These are phyloP conservation scores for Microtus agrestis DNA, from an alignment of 2,797 vertebrate genomes.

Conservation along the genomic window DNA sequence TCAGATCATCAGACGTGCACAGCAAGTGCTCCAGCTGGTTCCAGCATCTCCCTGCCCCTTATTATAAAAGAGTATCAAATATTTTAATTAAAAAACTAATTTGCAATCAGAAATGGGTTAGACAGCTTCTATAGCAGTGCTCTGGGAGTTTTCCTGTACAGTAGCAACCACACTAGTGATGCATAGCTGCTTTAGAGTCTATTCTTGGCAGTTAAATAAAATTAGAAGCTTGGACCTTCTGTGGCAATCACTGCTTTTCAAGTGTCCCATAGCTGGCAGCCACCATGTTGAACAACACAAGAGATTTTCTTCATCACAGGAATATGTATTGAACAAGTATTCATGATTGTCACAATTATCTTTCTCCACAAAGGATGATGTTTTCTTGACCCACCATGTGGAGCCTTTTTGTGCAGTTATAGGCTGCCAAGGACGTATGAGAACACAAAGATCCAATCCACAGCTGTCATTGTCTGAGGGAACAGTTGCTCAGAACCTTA, in stretches of 20 bases:
- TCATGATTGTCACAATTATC: not conserved
- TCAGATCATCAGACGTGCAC: not conserved
- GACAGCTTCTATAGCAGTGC: not conserved
- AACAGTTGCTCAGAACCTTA: not conserved
- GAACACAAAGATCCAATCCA: constrained; percentile 4
- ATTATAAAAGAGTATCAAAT: not conserved
- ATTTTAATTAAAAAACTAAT: constrained; percentile 7
- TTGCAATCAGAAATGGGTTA: not conserved
- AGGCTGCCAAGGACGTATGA: constrained; percentile 14
- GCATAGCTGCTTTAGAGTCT: not conserved
- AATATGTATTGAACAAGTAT: not conserved
- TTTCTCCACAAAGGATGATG: constrained; percentile 24
- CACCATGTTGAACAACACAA: not conserved
- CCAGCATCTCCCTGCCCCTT: not conserved
- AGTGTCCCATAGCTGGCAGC: not conserved
- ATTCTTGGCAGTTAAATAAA: constrained; percentile 12
- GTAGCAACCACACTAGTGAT: not conserved
- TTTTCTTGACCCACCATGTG: constrained; percentile 1
- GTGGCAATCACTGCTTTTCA: not conserved
- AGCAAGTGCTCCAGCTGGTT: not conserved
- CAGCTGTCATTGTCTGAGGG: not conserved
- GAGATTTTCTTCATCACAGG: constrained; percentile 1
- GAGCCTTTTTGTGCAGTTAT: constrained; percentile 7
- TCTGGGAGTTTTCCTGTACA: not conserved
- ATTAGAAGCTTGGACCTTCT: not conserved